Conservation (phyloP, 2,888 invertebrate genomes). For the Meliscaeva auricollis region DNA sequence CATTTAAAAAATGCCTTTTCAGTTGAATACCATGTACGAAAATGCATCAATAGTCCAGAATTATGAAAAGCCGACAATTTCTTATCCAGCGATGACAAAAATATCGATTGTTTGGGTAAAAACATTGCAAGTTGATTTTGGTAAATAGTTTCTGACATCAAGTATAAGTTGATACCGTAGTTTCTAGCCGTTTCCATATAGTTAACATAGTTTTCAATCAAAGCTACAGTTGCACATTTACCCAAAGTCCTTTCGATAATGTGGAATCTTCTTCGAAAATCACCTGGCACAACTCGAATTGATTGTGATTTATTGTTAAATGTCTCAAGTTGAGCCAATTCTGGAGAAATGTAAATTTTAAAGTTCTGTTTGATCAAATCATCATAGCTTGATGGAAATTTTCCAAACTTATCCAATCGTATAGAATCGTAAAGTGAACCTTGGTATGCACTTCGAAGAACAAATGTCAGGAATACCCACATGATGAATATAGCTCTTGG, state of each 20-base stretch:
- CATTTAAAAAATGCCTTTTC: constrained; percentile 5
- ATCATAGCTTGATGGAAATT: background rate
- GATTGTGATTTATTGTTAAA: background rate
- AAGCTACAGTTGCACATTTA: background rate
- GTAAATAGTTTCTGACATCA: background rate
- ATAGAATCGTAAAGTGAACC: background rate
- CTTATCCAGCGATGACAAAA: background rate
- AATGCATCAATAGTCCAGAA: background rate
- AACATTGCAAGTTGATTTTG: constrained; percentile 1
- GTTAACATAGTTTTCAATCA: constrained; percentile 9
- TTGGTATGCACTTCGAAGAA: constrained; percentile 17
- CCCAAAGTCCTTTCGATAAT: background rate
- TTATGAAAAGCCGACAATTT: background rate
- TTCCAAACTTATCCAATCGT: background rate
- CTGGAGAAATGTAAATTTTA: background rate
- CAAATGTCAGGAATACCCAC: background rate
- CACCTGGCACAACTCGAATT: background rate
- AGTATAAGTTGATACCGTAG: background rate
- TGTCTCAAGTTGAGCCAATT: background rate
- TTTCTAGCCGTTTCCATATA: background rate
- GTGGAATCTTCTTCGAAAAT: background rate
- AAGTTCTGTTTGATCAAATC: background rate
- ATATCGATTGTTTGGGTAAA: constrained; percentile 16
- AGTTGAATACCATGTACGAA: background rate
- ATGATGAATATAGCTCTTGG: background rate